Conservation (phyloP, 2,888 invertebrate genomes). For the Epinotia nisella region DNA sequence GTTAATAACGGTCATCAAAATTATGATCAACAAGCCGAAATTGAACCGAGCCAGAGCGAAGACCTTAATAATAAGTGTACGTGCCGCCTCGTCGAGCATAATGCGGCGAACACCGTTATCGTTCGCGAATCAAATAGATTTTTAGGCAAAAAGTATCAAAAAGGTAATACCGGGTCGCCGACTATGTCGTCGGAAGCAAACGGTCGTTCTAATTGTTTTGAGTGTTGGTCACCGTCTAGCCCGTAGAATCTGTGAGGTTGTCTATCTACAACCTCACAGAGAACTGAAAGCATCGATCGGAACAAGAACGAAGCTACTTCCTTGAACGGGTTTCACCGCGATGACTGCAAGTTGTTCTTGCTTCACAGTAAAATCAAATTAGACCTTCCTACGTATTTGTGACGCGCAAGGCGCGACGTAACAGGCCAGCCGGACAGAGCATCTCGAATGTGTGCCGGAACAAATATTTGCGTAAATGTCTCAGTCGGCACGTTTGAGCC, state of each 20-base stretch:
- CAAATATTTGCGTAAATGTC: constrained; percentile 32
- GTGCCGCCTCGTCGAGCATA: constrained; percentile 62
- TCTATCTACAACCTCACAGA: constrained; percentile 3
- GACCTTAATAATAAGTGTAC: constrained; percentile 77
- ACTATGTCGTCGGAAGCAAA: constrained; percentile 68
- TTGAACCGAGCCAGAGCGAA: constrained; percentile 63
- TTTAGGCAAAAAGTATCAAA: constrained; percentile 79
- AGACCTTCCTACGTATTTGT: constrained; percentile 28
- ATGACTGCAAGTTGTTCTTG: constrained; percentile 21
- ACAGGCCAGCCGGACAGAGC: constrained; percentile 25
- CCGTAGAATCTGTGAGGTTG: neutral
- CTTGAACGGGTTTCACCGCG: constrained; percentile 19
- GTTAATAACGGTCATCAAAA: constrained; percentile 62
- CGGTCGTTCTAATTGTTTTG: constrained; percentile 76
- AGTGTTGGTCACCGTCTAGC: constrained; percentile 54
- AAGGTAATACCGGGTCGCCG: constrained; percentile 73
- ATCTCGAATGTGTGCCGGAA: constrained; percentile 24
- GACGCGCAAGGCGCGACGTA: constrained; percentile 24
- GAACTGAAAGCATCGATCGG: constrained; percentile 12
- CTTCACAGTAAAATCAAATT: constrained; percentile 31
- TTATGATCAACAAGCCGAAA: constrained; percentile 53
- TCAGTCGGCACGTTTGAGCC: constrained; percentile 23
- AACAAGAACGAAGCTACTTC: constrained; percentile 16
- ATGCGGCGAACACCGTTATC: constrained; percentile 75
- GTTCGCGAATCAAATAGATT: constrained; percentile 77